Conservation (phyloP, 2,797 vertebrate species). For the Lagocephalus sceleratus region DNA sequence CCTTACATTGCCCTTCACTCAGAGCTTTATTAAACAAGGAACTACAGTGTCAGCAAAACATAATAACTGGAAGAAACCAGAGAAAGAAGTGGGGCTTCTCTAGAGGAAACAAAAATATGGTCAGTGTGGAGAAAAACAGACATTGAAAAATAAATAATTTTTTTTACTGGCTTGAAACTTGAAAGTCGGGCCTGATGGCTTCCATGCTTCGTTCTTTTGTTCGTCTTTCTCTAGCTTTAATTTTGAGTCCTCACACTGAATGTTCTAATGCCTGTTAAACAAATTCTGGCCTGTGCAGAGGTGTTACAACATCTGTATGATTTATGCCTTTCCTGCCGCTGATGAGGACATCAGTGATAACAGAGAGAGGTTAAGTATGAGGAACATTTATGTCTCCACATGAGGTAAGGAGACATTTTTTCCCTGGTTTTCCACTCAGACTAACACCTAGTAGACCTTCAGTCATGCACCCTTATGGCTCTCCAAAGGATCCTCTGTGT, state of each 20-base stretch:
- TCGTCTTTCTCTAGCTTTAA: slow-evolving; percentile 13
- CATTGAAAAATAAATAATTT: slow-evolving; percentile 42
- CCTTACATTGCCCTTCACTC: too few species aligned
- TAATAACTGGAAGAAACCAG: slow-evolving; percentile 37
- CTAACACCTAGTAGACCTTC: slow-evolving; percentile 58
- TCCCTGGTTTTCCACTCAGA: slow-evolving; percentile 46
- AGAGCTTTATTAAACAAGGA: slow-evolving; percentile 35
- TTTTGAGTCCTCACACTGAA: slow-evolving; percentile 21
- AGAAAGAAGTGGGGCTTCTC: slow-evolving; percentile 31
- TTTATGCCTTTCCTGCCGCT: slow-evolving; percentile 52
- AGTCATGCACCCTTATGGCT: slow-evolving; percentile 30
- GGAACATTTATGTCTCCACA: slow-evolving; percentile 48
- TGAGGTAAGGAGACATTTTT: slow-evolving; percentile 33
- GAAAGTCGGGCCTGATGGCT: slow-evolving; percentile 36
- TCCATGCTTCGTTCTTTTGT: slow-evolving; percentile 11
- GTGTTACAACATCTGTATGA: slow-evolving; percentile 40
- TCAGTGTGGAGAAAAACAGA: slow-evolving; percentile 28
- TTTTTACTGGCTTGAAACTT: slow-evolving; percentile 40
- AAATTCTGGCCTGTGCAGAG: slow-evolving; percentile 38
- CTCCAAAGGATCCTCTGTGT: slow-evolving; percentile 48
- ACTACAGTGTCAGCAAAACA: slow-evolving; percentile 25
- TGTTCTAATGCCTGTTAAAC: slow-evolving; percentile 36
- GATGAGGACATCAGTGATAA: slow-evolving; percentile 65
- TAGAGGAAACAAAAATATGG: slow-evolving; percentile 19
- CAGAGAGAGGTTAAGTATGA: slow-evolving; percentile 46